These are phyloP conservation scores for Shinisaurus crocodilurus DNA, from an alignment of 2,113 vertebrate genomes.

Conservation along the genomic window DNA sequence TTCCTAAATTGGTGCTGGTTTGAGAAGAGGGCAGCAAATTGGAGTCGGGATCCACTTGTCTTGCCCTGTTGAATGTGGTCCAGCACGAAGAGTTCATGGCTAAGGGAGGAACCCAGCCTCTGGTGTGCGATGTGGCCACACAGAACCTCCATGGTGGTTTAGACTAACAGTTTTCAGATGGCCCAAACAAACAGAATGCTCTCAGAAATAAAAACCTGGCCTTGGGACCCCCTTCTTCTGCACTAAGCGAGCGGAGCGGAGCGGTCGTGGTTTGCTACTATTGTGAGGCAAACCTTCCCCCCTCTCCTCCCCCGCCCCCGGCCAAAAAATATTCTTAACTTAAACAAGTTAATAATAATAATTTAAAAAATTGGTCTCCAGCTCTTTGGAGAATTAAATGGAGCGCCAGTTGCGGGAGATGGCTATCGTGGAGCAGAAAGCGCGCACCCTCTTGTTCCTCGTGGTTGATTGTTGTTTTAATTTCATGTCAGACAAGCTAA, in stretches of 20 bases:
- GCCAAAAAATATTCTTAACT: neutral
- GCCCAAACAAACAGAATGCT: constrained; percentile 38
- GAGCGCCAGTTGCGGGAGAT: constrained; percentile 42
- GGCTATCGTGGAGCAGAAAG: constrained; percentile 46
- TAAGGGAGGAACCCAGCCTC: constrained; percentile 1
- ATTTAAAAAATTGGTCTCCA: constrained; percentile 46
- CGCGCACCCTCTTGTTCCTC: constrained; percentile 63
- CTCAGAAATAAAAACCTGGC: constrained; percentile 57
- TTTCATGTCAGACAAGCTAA: constrained; percentile 69
- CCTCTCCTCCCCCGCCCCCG: neutral
- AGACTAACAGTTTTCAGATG: constrained; percentile 41
- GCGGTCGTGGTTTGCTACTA: constrained; percentile 9
- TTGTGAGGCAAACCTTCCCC: constrained; percentile 5
- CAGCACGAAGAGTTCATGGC: constrained; percentile 33
- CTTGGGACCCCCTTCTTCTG: constrained; percentile 40
- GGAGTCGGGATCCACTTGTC: neutral
- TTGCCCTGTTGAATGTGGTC: neutral
- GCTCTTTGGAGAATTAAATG: constrained; percentile 44
- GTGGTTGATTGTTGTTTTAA: constrained; percentile 69
- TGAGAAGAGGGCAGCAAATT: neutral
- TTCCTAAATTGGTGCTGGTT: constrained; percentile 5
- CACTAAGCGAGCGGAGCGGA: neutral
- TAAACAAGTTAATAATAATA: neutral
- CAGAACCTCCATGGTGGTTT: constrained; percentile 51
- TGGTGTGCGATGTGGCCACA: constrained; percentile 9